Evolutionary conservation across 2,888 invertebrate species (phyloP), one percentile per base, ranked within the genome.

Genomic region (Nymphalis c-album): DNA sequence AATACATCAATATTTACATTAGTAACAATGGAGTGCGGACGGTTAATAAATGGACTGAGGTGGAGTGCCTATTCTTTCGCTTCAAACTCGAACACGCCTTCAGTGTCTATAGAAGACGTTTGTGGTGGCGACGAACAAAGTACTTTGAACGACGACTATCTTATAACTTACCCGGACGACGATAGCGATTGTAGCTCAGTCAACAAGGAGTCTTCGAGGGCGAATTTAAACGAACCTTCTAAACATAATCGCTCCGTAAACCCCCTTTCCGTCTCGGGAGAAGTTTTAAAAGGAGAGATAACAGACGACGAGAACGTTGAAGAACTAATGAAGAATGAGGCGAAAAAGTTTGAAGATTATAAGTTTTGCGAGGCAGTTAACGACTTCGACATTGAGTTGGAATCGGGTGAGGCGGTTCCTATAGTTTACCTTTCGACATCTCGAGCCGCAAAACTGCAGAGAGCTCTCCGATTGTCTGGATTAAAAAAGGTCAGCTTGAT

Each of bases 401-500:
- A 90, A 76, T 78, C 80, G 63, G 86, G 80, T 45, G 90, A 90
- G 74, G 88, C 86, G 68, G 86, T 87, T 70, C 91, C 90, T 62
- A 88, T 90, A 79, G 90, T 93, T 74, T 88, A 91, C 80, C 88
- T 94, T 77, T 90, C 93, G 64, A 88, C 89, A 22, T 87, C 90
- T 75, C 89, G 93, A 64, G 93, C 93, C 55, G 93, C 93, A 57
- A 84, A 85, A 67, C 83, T 94, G 77, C 92, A 93, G 80, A 86
- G 94, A 74, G 89, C 93, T n/a, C 82, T 94, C 57, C 90, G 92
- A 73, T 93, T 93, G 80, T 93, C 91, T 51, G 93, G 93, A 74
- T 91, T 92, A 75, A 93, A 93, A 91, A 92, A 93, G 92, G 94
- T 94, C 81, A 80, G 89, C 73, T 59, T 35, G n/a, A 35, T 57